Evolutionary conservation across 2,888 invertebrate species (phyloP), one percentile per base, ranked within the genome.

Genomic region (Megalurothrips usitatus): DNA sequence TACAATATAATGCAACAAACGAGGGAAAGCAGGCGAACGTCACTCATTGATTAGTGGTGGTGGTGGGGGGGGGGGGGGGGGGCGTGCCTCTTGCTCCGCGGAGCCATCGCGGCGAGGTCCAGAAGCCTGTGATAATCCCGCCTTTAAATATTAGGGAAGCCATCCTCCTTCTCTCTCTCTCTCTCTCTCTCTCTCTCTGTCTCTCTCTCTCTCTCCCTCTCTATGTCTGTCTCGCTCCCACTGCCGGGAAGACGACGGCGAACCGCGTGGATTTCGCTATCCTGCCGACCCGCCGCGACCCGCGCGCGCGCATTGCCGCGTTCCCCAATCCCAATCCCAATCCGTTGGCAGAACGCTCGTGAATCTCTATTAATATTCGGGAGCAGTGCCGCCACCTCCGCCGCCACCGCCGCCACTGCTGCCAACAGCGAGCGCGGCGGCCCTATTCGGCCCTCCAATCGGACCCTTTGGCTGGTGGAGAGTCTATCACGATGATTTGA

Each of bases 351-450:
- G 17, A 19, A 17, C 6, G 58, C 19, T 19, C 58, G 58, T 58
- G 58, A 58, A 58, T 75, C 68, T 75, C 68, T 75, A 75, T 75
- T 75, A 75, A 75, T 75, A 75, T 75, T 75, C 26, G 68, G 23
- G 68, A 75, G 68, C 68, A 75, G 68, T 26, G 58, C 34, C 34
- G 34, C 34, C 34, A 43, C 58, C n/a, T 10, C 52, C 58, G 58
- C 14, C 6, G 58, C n/a, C n/a, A n/a, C n/a, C n/a, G n/a, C n/a
- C 68, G 68, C 12, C 68, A 26, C 34, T 43, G 34, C 34, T 43
- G 34, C 34, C 34, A 43, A 43, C 34, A 43, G 34, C 34, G 34
- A 2, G 34, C 52, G 52, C 1, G 10, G 52, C 34, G 34, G 34
- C 34, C 34, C 34, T 43, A 43, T 43, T 23, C 26, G 26, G 26